Percentiles rank a stretch among this genome's conserved stretches.
These are phyloP conservation scores for Drosophila dunni DNA, from an alignment of 1,140 invertebrate species.

Conservation along the genomic window DNA sequence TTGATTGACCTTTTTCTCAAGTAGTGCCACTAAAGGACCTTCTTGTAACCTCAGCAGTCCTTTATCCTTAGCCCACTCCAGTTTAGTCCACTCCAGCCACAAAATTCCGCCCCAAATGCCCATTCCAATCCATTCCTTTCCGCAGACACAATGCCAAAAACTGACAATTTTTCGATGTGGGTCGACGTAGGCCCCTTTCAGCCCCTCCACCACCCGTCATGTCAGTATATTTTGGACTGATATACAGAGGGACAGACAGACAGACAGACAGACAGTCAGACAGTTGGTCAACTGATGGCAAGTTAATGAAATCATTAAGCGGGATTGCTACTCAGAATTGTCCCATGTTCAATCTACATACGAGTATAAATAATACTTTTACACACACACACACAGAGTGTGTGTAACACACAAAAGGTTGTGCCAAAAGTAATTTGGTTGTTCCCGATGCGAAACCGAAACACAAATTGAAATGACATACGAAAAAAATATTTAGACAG, in stretches of 20 bases:
- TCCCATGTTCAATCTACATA: slow-evolving; percentile 42
- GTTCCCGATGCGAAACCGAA: slow-evolving; percentile 23
- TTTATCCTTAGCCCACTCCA: neutral
- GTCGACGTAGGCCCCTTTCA: slow-evolving; percentile 23
- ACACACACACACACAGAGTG: slow-evolving; percentile 11
- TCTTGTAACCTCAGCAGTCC: slow-evolving; percentile 13
- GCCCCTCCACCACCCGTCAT: neutral
- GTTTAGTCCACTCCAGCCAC: no score
- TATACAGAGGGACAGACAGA: slow-evolving; percentile 16
- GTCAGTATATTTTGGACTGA: slow-evolving; percentile 30
- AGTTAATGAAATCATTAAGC: slow-evolving; percentile 72
- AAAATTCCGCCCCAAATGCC: no score
- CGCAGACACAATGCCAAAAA: slow-evolving; percentile 20
- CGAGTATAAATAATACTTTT: slow-evolving; percentile 29
- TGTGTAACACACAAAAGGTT: slow-evolving; percentile 47
- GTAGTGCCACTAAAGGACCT: slow-evolving; percentile 23
- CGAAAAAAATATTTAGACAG: slow-evolving; percentile 42
- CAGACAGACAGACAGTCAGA: slow-evolving; percentile 28
- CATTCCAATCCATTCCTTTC: no score
- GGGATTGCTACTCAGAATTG: slow-evolving; percentile 56
- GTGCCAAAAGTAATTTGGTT: slow-evolving; percentile 51
- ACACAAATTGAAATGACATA: slow-evolving; percentile 49
- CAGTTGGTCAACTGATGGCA: slow-evolving; percentile 40
- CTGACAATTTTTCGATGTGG: slow-evolving; percentile 74
- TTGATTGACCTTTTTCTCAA: slow-evolving; percentile 44